Evolutionary conservation across 2,888 invertebrate genomes (phyloP).

Genomic region (Coenonympha glycerion): DNA sequence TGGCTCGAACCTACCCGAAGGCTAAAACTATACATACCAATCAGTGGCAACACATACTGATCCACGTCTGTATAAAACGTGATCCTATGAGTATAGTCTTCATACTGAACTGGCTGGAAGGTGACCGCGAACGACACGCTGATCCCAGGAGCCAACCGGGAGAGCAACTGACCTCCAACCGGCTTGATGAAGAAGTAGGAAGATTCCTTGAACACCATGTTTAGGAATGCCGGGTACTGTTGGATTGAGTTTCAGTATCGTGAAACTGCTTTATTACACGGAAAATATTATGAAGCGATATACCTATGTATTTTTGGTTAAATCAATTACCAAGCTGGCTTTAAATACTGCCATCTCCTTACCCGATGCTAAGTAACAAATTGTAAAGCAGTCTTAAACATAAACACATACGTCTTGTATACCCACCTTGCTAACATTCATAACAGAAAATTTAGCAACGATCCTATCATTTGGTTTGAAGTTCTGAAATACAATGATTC

Average conservation of each 20-base stretch:
- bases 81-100: conserved; percentile 74
- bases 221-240: conserved; percentile 71
- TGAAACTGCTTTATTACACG: too few relatives aligned
- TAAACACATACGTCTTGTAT: background rate
- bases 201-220: conserved; percentile 63
- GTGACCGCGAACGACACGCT: conserved; percentile 76
- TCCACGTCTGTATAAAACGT: conserved; percentile 72
- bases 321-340: too few relatives aligned
- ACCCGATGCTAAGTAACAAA: too few relatives aligned
- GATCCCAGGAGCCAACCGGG: conserved; percentile 82
- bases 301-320: too few relatives aligned
- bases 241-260: background rate
- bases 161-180: conserved; percentile 53
- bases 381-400: background rate
- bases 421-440: conserved; percentile 74
- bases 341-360: too few relatives aligned
- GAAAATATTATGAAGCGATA: too few relatives aligned
- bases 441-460: conserved; percentile 68
- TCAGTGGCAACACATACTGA: conserved; percentile 74
- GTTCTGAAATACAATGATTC: conserved; percentile 77
- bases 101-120: conserved; percentile 75
- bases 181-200: conserved; percentile 71
- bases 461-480: conserved; percentile 70
- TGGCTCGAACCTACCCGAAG: too few relatives aligned
- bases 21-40: conserved; percentile 58